Evolutionary conservation across 1,140 invertebrate genomes (phyloP).

Genomic region (Venustaconcha ellipsiformis): DNA sequence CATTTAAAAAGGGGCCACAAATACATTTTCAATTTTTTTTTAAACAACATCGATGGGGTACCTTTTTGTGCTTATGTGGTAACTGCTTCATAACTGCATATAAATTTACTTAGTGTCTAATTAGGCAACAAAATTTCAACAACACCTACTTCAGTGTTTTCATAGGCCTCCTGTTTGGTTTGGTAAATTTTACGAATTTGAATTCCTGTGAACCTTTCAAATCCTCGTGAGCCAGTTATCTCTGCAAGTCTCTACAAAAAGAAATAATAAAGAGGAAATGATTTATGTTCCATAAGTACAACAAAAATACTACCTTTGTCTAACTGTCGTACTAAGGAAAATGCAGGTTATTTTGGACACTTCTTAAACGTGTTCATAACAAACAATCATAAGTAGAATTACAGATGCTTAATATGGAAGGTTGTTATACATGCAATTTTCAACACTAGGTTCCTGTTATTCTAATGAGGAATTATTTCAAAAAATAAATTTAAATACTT

Average conservation of each 20-base stretch:
- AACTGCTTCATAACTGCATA: not conserved
- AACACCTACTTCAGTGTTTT: constrained; percentile 79
- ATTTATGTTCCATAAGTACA: not conserved
- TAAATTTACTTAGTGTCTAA: not conserved
- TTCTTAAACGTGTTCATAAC: not conserved
- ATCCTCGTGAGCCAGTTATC: constrained; percentile 92
- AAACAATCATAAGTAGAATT: not conserved
- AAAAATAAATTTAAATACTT: no score
- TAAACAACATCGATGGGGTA: not conserved
- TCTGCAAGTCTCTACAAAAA: constrained; percentile 79
- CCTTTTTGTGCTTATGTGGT: not conserved
- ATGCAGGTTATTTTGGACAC: no score
- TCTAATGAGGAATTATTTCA: no score
- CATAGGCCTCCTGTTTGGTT: constrained; percentile 80
- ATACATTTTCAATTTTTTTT: not conserved
- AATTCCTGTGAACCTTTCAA: constrained; percentile 92
- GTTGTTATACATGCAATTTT: no score
- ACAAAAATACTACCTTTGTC: not conserved
- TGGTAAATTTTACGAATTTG: constrained; percentile 92
- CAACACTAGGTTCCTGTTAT: no score
- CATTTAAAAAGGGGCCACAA: not conserved
- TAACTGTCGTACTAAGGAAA: no score
- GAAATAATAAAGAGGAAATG: constrained; percentile 8
- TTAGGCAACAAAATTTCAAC: not conserved
- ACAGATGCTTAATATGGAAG: no score